phyloP scores from a whole-genome alignment of 2,888 invertebrate species.

The Odontocolon sp. region DNA sequence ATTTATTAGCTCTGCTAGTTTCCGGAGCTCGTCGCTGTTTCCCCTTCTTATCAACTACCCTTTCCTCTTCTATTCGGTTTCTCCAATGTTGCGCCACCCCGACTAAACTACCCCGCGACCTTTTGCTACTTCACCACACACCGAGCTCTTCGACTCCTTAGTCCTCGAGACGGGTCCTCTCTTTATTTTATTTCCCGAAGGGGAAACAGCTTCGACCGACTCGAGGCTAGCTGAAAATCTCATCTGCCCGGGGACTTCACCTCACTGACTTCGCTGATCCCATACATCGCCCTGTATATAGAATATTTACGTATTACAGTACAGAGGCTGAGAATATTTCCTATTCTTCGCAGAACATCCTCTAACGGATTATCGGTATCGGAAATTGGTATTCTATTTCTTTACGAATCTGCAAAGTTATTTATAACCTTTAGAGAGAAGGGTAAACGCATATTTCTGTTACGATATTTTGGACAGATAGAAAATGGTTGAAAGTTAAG shows the following conservation, averaged over 20 bases:
- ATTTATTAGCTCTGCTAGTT: conserved; percentile 65
- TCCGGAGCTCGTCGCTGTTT: neutral
- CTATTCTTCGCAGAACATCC: no score
- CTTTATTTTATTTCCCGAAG: conserved; percentile 4
- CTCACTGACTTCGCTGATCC: neutral
- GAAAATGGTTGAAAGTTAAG: no score
- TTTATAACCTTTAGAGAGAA: no score
- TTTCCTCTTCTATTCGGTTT: neutral
- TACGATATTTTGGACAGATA: no score
- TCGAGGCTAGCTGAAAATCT: neutral
- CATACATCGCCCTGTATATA: no score
- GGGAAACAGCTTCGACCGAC: neutral
- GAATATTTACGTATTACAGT: no score
- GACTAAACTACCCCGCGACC: neutral
- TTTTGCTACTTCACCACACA: conserved; percentile 3
- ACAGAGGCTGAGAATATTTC: no score
- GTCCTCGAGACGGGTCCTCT: neutral
- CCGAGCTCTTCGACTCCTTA: neutral
- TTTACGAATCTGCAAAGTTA: neutral
- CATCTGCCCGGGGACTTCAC: neutral
- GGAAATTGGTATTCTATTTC: no score
- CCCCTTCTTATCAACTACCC: neutral
- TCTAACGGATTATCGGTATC: no score
- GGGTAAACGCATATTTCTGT: no score
- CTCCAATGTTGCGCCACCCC: conserved; percentile 11